Conservation (phyloP, 2,888 invertebrate species). For the Entomobrya proxima region DNA sequence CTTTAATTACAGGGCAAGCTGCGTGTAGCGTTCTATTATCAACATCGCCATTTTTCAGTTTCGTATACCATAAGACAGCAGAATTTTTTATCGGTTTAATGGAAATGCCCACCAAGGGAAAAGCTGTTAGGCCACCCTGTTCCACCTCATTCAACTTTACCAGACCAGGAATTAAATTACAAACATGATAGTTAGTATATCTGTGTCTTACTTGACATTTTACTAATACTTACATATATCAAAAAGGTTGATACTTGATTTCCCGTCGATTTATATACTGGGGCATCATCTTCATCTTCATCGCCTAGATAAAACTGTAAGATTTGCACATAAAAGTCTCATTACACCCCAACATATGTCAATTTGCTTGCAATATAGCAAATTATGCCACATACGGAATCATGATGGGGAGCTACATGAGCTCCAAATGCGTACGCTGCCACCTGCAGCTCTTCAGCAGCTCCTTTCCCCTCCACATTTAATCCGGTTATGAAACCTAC, state of each 20-base stretch:
- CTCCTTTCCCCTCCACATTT: conserved; percentile 68
- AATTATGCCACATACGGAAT: too few species aligned
- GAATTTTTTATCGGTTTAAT: conserved; percentile 76
- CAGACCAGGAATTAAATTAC: not conserved
- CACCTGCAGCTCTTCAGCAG: conserved; percentile 71
- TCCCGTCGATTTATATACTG: conserved; percentile 64
- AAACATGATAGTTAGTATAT: too few species aligned
- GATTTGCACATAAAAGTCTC: too few species aligned
- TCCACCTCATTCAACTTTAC: conserved; percentile 74
- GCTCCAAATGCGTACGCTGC: conserved; percentile 74
- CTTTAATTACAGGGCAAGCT: conserved; percentile 77
- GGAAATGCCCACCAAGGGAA: conserved; percentile 73
- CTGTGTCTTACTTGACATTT: too few species aligned
- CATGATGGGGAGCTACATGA: conserved; percentile 73
- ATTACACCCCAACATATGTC: conserved; percentile 12
- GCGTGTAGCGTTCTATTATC: conserved; percentile 78
- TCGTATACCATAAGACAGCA: conserved; percentile 78
- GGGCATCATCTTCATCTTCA: conserved; percentile 61
- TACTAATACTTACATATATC: conserved; percentile 71
- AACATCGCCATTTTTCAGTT: conserved; percentile 77
- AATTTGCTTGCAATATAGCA: not conserved
- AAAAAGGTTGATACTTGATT: conserved; percentile 71
- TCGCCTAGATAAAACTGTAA: too few species aligned
- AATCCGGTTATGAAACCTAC: conserved; percentile 73
- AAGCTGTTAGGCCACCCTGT: conserved; percentile 75